Evolutionary conservation across 2,113 vertebrate genomes (phyloP), one percentile per base, ranked within the genome.

Genomic region (Amblyornis subalaris): DNA sequence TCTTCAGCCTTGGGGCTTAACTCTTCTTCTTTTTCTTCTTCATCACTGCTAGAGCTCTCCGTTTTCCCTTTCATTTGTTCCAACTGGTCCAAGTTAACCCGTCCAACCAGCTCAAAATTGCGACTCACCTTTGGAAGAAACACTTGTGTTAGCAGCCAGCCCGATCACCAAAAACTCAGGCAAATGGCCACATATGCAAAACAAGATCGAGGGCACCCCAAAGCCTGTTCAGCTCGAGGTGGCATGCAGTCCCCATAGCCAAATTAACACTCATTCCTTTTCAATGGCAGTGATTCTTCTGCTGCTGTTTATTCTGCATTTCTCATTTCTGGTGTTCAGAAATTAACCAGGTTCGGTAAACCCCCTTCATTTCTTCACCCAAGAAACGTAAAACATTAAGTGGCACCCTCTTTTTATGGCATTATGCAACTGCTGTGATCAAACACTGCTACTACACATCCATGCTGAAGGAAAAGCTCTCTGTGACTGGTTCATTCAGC

Each of bases 71-170:
- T 99, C 96, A 99, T 97, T 97, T 98, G 98, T 89, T 99, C 99
- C 97, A 99, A 95, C 97, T 99, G 99, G 97, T 99, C 99, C 97
- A 99, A 98, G 97, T 99, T 99, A 93, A 99, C 99, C 24, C 98
- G 98, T 77, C 99, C 99, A 97, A 99, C 99, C 96, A 99, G 97
- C 97, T 99, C 99, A 96, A 99, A 99, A 97, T 99, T 99, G 44
- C 99, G 99, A 96, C 98, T 98, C 81, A 99, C 99, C 99, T 99
- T 97, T 76, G 54, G 95, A 77, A 96, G 95, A 79, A 93, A 93
- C 10, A 36, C 25, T 40, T 58, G 14, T 61, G 25, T 81, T 71
- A 94, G 67, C 28, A n/a, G 71, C 38, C 38, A 77, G 42, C 33
- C 93, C 12, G 65, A 57, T 4, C 24, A 81, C 6, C 36, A 64